A percentile compares a stretch with the other conserved stretches of the same genome.
These are phyloP conservation scores for Oreochromis mossambicus DNA, from an alignment of 2,797 vertebrate species.

Conservation along the genomic window DNA sequence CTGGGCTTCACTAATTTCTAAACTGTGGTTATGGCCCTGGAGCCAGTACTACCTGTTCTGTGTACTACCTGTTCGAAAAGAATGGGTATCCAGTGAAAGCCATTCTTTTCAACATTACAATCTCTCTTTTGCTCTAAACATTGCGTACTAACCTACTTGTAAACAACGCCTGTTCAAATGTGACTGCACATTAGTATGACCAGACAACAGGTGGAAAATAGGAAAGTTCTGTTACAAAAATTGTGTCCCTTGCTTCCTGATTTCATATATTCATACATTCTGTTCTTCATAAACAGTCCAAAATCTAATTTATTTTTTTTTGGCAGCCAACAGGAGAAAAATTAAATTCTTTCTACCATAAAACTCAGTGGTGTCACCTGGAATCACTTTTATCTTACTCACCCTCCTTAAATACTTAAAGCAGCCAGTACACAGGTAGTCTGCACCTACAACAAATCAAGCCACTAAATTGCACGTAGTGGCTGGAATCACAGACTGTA, in stretches of 20 bases:
- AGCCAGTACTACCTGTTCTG: not conserved
- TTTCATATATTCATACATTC: not conserved
- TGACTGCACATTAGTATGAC: not conserved
- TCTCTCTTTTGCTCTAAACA: not conserved
- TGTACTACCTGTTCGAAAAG: not conserved
- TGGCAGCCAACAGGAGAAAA: not conserved
- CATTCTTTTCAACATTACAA: rapidly evolving
- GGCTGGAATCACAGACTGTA: not conserved
- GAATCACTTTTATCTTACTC: not conserved
- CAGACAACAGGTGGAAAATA: rapidly evolving
- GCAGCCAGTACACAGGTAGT: rapidly evolving
- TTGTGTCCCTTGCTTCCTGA: not conserved
- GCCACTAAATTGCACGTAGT: rapidly evolving
- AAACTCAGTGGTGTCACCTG: not conserved
- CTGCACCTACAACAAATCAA: not conserved
- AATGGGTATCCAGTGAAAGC: rapidly evolving
- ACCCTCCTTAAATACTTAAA: not conserved
- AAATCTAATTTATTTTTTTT: not conserved
- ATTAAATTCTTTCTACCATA: rapidly evolving
- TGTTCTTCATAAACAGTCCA: not conserved
- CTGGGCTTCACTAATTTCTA: not conserved
- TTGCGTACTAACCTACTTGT: not conserved
- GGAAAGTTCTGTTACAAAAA: not conserved
- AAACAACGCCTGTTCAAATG: rapidly evolving
- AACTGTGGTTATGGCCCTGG: not conserved